phyloP scores from a whole-genome alignment of 2,113 vertebrate genomes.

The Lepidothrix coronata region DNA sequence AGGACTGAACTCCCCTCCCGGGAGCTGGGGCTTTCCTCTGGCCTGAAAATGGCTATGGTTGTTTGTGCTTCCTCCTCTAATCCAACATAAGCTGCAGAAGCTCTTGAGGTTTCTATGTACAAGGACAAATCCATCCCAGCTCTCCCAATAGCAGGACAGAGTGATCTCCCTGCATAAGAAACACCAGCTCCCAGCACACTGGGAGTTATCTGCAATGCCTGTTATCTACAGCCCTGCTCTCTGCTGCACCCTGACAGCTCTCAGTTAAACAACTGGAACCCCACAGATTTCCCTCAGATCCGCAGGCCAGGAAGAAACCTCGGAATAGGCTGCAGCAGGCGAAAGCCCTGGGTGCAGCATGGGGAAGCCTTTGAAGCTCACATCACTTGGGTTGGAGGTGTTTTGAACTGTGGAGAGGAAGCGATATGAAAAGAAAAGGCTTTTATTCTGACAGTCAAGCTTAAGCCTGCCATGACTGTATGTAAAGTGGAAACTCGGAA shows the following conservation, averaged over 20 bases:
- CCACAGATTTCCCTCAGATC: background rate
- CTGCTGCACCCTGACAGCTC: background rate
- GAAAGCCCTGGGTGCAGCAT: background rate
- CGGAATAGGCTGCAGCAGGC: background rate
- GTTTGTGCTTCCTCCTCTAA: background rate
- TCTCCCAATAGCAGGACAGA: background rate
- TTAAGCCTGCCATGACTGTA: slow-evolving; percentile 21
- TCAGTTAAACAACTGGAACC: background rate
- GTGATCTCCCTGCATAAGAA: background rate
- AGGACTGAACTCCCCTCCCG: background rate
- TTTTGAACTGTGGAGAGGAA: slow-evolving; percentile 20
- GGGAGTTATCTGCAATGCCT: background rate
- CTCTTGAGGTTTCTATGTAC: background rate
- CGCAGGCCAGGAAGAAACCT: background rate
- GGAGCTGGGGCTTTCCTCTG: background rate
- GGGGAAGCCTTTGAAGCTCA: slow-evolving; percentile 21
- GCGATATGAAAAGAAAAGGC: background rate
- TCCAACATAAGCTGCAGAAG: background rate
- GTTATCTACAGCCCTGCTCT: background rate
- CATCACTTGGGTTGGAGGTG: slow-evolving; percentile 7
- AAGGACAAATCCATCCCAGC: background rate
- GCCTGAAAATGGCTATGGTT: background rate
- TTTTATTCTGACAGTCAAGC: slow-evolving; percentile 58
- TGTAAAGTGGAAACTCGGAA: background rate
- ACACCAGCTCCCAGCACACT: background rate